A percentile compares a stretch with the other conserved stretches of the same genome.
Evolutionary conservation across 2,888 invertebrate species (phyloP).

Genomic region (Agriotes lineatus): DNA sequence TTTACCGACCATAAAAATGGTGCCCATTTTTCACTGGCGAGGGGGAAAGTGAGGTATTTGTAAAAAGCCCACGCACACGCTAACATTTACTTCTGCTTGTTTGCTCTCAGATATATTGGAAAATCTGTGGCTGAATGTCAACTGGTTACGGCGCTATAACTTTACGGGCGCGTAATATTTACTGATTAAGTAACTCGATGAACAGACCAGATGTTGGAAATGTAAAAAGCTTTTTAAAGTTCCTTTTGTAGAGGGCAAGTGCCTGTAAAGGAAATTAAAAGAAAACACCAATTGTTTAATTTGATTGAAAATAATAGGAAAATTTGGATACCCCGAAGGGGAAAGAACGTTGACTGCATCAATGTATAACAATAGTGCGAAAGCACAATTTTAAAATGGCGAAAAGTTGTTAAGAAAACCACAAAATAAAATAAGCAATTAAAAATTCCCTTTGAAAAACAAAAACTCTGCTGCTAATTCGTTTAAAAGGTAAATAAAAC

Average conservation of each 20-base stretch:
- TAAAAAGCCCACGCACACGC: conserved; percentile 19
- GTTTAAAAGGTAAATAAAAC: too few relatives aligned
- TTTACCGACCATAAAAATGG: conserved; percentile 13
- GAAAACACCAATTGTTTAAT: not conserved
- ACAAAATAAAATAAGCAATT: too few relatives aligned
- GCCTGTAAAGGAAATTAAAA: not conserved
- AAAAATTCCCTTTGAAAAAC: too few relatives aligned
- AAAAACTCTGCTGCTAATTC: too few relatives aligned
- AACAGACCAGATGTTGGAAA: not conserved
- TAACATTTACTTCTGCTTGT: conserved; percentile 26
- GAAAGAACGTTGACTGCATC: not conserved
- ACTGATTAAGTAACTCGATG: not conserved
- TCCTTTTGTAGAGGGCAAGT: not conserved
- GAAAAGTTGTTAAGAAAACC: too few relatives aligned
- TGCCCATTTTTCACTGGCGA: conserved; percentile 14
- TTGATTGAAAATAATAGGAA: too few relatives aligned
- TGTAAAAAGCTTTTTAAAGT: too few relatives aligned
- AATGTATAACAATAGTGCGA: too few relatives aligned
- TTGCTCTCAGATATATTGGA: conserved; percentile 28
- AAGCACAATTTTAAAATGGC: too few relatives aligned
- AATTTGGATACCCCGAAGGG: not conserved
- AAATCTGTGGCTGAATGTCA: conserved; percentile 34
- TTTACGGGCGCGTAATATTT: conserved; percentile 8
- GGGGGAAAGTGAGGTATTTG: conserved; percentile 14
- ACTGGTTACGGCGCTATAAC: conserved; percentile 25